Evolutionary conservation across 2,888 invertebrate species (phyloP).

Genomic region (Drosophila bunnanda): DNA sequence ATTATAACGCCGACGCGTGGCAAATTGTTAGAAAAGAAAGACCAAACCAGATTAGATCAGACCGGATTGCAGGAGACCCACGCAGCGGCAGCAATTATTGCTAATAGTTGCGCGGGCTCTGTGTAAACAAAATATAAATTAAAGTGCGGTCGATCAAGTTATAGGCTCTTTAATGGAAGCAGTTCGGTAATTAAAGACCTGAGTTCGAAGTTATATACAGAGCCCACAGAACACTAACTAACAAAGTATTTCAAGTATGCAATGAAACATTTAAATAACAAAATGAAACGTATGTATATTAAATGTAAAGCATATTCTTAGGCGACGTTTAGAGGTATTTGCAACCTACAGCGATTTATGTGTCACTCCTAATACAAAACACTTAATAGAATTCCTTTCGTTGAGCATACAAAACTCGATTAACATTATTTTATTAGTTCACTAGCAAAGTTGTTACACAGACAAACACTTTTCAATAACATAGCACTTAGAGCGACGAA

Average conservation of each 20-base stretch:
- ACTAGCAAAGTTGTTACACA: conserved; percentile 42
- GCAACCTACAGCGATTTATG: neutral
- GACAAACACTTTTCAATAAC: conserved; percentile 30
- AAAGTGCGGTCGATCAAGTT: conserved; percentile 4
- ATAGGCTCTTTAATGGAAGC: neutral
- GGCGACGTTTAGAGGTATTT: neutral
- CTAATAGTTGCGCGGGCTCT: conserved; percentile 48
- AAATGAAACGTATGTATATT: no score
- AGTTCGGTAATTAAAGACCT: neutral
- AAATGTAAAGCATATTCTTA: no score
- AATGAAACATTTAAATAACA: no score
- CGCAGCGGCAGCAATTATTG: conserved; percentile 52
- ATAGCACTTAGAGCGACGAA: conserved; percentile 30
- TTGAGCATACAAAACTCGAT: conserved; percentile 22
- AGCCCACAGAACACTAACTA: no score
- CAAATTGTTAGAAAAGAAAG: conserved; percentile 29
- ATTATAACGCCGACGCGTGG: conserved; percentile 69
- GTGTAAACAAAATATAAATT: conserved; percentile 35
- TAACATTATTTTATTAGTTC: conserved; percentile 37
- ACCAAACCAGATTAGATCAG: conserved; percentile 44
- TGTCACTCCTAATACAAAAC: no score
- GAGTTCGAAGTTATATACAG: no score
- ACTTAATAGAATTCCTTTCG: neutral
- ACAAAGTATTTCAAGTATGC: no score
- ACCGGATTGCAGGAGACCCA: conserved; percentile 43